Base-by-base conservation (phyloP, 2,113 vertebrate species). In the Pseudorhombus dupliciocellatus region DNA sequence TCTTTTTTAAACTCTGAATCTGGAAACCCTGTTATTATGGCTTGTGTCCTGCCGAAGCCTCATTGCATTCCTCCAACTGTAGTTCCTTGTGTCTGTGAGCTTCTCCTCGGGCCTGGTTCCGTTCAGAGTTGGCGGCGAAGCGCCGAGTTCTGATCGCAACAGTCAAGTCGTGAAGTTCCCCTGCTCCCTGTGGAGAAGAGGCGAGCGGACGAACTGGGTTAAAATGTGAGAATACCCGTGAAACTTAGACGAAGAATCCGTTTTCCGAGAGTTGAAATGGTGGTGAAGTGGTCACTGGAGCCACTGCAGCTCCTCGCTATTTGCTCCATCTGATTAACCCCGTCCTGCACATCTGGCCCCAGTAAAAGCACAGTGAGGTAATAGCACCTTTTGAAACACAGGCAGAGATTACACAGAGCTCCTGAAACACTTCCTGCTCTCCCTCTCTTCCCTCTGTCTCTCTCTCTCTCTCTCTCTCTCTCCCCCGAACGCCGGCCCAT, bases 1-100 rank as follows among this genome's bases (percentile, higher is more conserved):
- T 92, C 92, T 96, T 96, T 96, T 95, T 95, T 94, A 94, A 94
- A 89, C 91, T 88, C 89, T 75, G 89, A 84, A 89, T 95, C 94
- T 93, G 83, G 88, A 88, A 93, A 90, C 84, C 90, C 90, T 92
- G 78, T 91, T 79, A 94, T 93, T 92, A 92, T 73, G 85, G 73
- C 75, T 75, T 80, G 58, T 70, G 77, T 88, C 76, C 81, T 90
- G 89, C 89, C 88, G 91, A 90, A 89, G 89, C 87, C 82, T 92
- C 82, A 59, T 66, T 75, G 10, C 89, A 92, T 92, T 91, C 83
- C 89, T 84, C 25, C 63, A 80, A 81, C 88, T 83, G 75, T 63
- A 85, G 73, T 85, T 87, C 84, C 79, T 84, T 87, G 83, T 78
- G 83, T 78, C 83, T 81, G 53, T 72, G 66, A 81, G 85, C 76